Conservation (phyloP, 2,113 vertebrate species). For the Mormyrus iriodes region DNA sequence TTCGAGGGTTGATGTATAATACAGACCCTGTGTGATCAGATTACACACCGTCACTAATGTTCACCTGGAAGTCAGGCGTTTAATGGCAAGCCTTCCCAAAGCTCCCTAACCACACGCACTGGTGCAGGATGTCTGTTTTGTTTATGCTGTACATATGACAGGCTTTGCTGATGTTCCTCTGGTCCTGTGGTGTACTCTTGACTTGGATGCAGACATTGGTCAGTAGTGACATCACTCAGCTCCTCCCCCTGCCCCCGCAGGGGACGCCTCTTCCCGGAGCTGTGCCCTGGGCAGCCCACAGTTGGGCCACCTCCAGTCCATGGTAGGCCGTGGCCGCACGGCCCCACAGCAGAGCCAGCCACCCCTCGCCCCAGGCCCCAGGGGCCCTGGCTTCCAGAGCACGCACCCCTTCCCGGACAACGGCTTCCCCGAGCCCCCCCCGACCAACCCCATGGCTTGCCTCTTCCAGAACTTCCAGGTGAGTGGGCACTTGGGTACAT, state of each 20-base stretch:
- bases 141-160: neutral
- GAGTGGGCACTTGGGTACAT: slow-evolving; percentile 21
- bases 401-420: slow-evolving; percentile 63
- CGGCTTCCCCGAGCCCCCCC: slow-evolving; percentile 29
- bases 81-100: neutral
- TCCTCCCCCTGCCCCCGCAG: slow-evolving; percentile 44
- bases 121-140: neutral
- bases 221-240: neutral
- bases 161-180: neutral
- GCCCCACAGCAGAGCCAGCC: slow-evolving; percentile 64
- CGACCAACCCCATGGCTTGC: slow-evolving; percentile 72
- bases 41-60: neutral
- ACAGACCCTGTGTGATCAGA: neutral
- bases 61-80: neutral
- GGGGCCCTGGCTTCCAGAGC: slow-evolving; percentile 64
- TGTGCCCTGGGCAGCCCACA: slow-evolving; percentile 70
- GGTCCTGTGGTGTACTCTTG: neutral
- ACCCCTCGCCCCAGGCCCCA: slow-evolving; percentile 51
- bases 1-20: neutral
- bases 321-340: slow-evolving; percentile 71
- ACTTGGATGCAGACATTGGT: neutral
- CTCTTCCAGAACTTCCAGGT: slow-evolving; percentile 80
- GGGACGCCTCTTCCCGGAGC: slow-evolving; percentile 70
- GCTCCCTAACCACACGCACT: neutral
- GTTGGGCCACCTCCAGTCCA: slow-evolving; percentile 71